Evolutionary conservation across 2,888 invertebrate genomes (phyloP), one percentile per base, ranked within the genome.

Genomic region (Mimas tiliae): DNA sequence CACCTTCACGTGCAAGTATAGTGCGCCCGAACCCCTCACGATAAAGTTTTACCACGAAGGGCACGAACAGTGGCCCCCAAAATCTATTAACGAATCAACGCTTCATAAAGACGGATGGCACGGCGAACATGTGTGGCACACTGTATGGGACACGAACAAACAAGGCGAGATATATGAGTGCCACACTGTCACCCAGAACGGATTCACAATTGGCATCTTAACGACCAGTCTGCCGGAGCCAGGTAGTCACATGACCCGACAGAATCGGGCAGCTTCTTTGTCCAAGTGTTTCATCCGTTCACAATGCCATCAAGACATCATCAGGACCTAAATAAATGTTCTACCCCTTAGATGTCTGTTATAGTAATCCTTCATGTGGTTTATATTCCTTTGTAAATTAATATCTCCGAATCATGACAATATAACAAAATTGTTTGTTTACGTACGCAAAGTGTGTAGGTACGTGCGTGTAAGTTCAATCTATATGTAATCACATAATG

Each of bases 1-100:
- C 38, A 86, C 83, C 0, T 82, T 91, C 70, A 86, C 81, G 14
- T 92, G 92, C 86, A 91, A 90, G 77, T 92, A 92, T 71, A 80
- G 85, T 63, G 91, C 91, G 3, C 89, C 91, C 3, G 86, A 90
- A 70, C 90, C 89, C 1, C 83, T 92, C 58, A 85, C 86, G 7
- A 90, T 92, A 70, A 81, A 85, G 71, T 92, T 92, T 77, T 89
- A 86, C 75, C 82, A 79, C 52, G 82, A 85, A 67, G 87, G 87
- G 7, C 69, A 65, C 11, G 81, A 86, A 72, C 79, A 88, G 67
- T 68, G 68, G 42, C 78, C 84, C 1, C 70, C 79, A n/a, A 89
- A 86, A 70, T 73, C 67, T 55, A 87, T 81, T 71, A 80, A 81
- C 62, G 81, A 88, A 65, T 90, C 91, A 16, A 75, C 65, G 66